Percentiles rank a stretch among this genome's conserved stretches.
Evolutionary conservation across 2,888 invertebrate genomes (phyloP).

Genomic region (Neelides folsomi): DNA sequence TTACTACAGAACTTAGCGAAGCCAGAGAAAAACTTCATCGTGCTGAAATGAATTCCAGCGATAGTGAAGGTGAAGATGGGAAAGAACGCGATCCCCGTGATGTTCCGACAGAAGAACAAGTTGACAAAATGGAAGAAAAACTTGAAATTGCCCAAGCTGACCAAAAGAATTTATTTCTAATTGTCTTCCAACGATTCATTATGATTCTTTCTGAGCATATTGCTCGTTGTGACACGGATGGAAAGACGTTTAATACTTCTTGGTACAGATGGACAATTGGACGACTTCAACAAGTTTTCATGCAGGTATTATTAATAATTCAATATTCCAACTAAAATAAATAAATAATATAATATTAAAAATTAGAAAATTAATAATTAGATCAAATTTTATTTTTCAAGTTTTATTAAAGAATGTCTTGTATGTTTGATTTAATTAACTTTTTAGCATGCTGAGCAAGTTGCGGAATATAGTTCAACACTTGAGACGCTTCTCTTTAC

Average conservation of each 20-base stretch:
- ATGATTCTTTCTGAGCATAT: conserved; percentile 95
- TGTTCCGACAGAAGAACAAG: conserved; percentile 64
- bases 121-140: conserved; percentile 91
- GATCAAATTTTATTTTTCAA: not conserved
- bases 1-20: conserved; percentile 60
- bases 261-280: conserved; percentile 96
- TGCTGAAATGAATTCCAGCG: conserved; percentile 51
- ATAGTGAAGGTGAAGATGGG: conserved; percentile 58
- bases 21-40: conserved; percentile 74
- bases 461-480: conserved; percentile 89
- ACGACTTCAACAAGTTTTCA: conserved; percentile 83
- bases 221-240: conserved; percentile 83
- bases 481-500: conserved; percentile 91
- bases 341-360: not conserved
- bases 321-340: not conserved
- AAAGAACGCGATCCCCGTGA: conserved; percentile 41
- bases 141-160: conserved; percentile 88
- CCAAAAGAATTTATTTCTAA: conserved; percentile 89
- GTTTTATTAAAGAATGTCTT: too few species aligned
- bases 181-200: conserved; percentile 95
- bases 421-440: conserved; percentile 12
- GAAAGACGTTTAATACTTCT: conserved; percentile 77
- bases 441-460: conserved; percentile 90
- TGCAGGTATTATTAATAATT: conserved; percentile 54
- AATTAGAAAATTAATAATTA: not conserved